Conservation (phyloP, 1,140 invertebrate genomes). For the Cephus cinctus region DNA sequence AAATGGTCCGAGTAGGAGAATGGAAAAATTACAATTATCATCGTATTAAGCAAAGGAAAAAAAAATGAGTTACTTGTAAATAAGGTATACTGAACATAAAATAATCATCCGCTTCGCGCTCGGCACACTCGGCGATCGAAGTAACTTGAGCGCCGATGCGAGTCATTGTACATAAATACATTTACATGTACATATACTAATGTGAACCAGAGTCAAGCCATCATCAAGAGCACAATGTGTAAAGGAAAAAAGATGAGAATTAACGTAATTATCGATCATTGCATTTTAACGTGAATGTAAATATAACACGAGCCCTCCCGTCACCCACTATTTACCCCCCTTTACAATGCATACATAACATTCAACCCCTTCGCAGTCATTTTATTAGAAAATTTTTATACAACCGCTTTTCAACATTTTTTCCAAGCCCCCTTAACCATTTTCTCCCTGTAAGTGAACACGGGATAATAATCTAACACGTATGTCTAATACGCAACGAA, state of each 20-base stretch:
- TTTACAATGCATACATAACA: no score
- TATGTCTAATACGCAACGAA: no score
- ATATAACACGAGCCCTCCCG: conserved; percentile 39
- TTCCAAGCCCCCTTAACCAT: no score
- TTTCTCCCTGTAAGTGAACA: no score
- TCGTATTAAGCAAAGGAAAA: conserved; percentile 38
- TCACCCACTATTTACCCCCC: no score
- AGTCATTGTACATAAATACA: conserved; percentile 56
- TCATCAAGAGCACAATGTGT: conserved; percentile 41
- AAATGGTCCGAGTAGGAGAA: conserved; percentile 30
- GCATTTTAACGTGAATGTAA: conserved; percentile 46
- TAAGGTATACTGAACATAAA: conserved; percentile 42
- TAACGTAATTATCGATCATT: conserved; percentile 34
- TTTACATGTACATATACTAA: conserved; percentile 55
- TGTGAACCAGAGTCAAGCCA: conserved; percentile 50
- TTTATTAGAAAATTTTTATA: conserved; percentile 50
- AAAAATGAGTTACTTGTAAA: conserved; percentile 48
- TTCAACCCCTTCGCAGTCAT: conserved; percentile 35
- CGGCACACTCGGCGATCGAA: conserved; percentile 43
- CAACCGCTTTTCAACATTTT: conserved; percentile 35
- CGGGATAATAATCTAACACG: no score
- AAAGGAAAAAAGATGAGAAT: conserved; percentile 16
- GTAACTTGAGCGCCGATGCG: conserved; percentile 43
- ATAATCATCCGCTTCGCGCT: conserved; percentile 32
- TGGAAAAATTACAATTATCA: conserved; percentile 39